Conservation (phyloP, 2,113 vertebrate genomes). For the Dendrocopos noguchii region DNA sequence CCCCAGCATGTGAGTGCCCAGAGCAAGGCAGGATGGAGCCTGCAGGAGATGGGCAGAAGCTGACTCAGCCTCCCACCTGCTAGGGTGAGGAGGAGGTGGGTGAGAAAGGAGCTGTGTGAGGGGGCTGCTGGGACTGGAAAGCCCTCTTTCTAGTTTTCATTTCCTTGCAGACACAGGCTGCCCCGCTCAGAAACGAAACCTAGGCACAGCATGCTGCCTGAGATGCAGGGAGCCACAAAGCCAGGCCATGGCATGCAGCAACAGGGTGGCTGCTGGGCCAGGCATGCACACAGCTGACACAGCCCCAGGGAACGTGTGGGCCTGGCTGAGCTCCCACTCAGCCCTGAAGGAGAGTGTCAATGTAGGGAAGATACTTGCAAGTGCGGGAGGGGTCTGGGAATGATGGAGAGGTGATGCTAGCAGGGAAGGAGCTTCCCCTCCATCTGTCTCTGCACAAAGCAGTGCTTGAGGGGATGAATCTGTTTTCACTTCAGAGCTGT, state of each 20-base stretch:
- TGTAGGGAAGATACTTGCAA: not conserved
- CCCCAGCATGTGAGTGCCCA: rapidly evolving
- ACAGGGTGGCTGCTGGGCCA: not conserved
- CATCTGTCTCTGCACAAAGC: not conserved
- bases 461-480: not conserved
- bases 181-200: constrained; percentile 63
- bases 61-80: constrained; percentile 33
- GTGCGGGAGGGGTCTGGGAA: not conserved
- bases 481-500: not conserved
- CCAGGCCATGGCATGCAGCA: rapidly evolving
- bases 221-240: rapidly evolving
- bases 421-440: not conserved
- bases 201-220: not conserved
- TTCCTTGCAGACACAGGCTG: constrained; percentile 38
- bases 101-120: not conserved
- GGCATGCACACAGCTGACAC: not conserved
- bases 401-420: not conserved
- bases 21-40: not conserved
- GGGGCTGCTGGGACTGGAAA: constrained; percentile 2
- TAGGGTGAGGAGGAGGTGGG: not conserved
- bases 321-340: not conserved
- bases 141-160: constrained; percentile 50
- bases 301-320: rapidly evolving
- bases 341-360: not conserved
- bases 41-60: not conserved